These are phyloP conservation scores for rabbit (Oryctolagus cuniculus) DNA, from an alignment of 2,113 vertebrate species.

Conservation along the genomic window DNA sequence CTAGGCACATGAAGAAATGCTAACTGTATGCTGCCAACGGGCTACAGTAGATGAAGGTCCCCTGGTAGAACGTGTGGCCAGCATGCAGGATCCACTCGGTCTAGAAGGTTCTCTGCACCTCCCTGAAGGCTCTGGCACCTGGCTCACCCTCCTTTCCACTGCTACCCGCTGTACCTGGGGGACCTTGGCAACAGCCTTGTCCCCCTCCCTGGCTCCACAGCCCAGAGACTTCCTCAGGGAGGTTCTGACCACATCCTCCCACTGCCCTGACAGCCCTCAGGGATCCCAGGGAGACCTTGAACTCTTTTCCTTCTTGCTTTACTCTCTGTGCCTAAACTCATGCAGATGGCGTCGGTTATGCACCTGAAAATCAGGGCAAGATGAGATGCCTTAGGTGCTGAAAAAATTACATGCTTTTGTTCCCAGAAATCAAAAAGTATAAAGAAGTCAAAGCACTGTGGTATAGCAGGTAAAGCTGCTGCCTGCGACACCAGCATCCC, in stretches of 20 bases:
- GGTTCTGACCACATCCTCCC: background rate
- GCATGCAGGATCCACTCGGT: background rate
- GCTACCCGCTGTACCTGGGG: background rate
- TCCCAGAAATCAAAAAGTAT: background rate
- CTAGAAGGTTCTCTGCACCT: background rate
- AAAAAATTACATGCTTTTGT: background rate
- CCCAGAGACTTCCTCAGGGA: background rate
- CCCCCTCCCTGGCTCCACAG: background rate
- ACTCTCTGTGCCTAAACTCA: background rate
- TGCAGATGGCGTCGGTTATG: background rate
- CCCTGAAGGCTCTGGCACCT: background rate
- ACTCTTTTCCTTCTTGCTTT: background rate
- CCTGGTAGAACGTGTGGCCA: background rate
- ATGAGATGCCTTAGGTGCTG: background rate
- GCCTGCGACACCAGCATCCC: too few relatives aligned
- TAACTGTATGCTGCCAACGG: background rate
- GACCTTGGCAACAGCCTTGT: background rate
- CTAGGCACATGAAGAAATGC: background rate
- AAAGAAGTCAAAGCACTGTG: background rate
- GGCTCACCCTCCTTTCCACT: background rate
- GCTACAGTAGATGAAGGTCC: background rate
- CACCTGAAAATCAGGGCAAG: background rate
- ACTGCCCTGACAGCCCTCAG: background rate
- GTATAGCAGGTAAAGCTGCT: too few relatives aligned
- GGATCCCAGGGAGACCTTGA: background rate